Evolutionary conservation across 2,113 vertebrate species (phyloP), one percentile per base, ranked within the genome.

Genomic region (Motacilla alba): DNA sequence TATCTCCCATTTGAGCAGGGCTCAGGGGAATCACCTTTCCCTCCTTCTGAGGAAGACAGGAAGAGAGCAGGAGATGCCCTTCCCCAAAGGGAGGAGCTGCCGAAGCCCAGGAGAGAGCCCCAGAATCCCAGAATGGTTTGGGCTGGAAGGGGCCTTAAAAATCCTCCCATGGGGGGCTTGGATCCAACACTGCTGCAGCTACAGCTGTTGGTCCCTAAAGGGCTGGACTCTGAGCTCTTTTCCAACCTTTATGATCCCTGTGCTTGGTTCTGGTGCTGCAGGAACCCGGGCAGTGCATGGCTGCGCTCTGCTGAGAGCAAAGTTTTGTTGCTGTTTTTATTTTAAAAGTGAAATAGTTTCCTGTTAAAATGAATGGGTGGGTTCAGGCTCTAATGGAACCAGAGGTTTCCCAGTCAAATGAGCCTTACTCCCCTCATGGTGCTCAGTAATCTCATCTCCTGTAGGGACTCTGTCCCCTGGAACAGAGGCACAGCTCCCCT

Each of bases 241-340:
- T 3, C 76, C 50, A 23, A 0, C 26, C 5, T 44, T 33, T 50
- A 0, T 35, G 26, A 7, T 10, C 43, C 26, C 50, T 43, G 44
- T 3, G 39, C 53, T 39, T 4, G 5, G 27, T 33, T 18, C 37
- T 15, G 44, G 43, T 19, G 41, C 63, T 31, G 80, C 16, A 3
- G 79, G 46, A 21, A 0, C 62, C 26, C 1, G 2, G 66, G 53
- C 22, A 0, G 23, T 2, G 27, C 47, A 4, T 10, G 0, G 0
- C 46, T 27, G 60, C 11, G 5, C 10, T 5, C 14, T n/a, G 17
- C 1, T 28, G 56, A 55, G 23, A 66, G 43, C 13, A 7, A 58
- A 20, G 2, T 14, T 27, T 24, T 18, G 46, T 33, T n/a, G 12
- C n/a, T 80, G 8, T 1, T 55, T 70, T n/a, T 26, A 3, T 47